phyloP scores from a whole-genome alignment of 2,797 vertebrate species.

The Rhodeus uyekii region DNA sequence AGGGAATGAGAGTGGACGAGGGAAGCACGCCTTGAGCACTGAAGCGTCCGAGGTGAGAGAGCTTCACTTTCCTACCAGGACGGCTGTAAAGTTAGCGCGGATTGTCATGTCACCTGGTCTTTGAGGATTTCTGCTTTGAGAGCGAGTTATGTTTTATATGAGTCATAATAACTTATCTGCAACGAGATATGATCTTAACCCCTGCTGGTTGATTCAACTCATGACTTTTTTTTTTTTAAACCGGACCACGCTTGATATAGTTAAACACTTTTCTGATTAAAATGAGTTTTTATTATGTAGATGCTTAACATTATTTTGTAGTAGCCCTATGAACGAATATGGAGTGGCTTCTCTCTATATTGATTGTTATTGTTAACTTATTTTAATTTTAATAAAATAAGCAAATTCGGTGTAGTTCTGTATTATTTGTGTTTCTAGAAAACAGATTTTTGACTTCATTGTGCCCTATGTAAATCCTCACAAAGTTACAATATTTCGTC shows the following conservation, averaged over 20 bases:
- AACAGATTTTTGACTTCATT: neutral
- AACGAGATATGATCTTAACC: neutral
- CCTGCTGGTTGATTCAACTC: neutral
- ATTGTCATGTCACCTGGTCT: neutral
- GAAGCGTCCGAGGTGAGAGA: conserved; percentile 45
- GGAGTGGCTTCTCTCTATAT: neutral
- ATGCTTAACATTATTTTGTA: no score
- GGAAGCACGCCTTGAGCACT: conserved; percentile 38
- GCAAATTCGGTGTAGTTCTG: neutral
- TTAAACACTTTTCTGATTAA: neutral
- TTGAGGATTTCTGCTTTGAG: neutral
- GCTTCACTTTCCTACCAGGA: neutral
- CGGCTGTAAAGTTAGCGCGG: neutral
- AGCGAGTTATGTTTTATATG: neutral
- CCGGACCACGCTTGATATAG: neutral
- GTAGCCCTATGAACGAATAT: neutral
- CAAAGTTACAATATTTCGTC: neutral
- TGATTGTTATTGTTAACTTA: neutral
- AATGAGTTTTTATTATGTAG: neutral
- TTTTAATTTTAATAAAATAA: neutral
- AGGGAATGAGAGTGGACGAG: conserved; percentile 45
- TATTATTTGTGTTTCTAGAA: neutral
- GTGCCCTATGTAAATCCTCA: neutral
- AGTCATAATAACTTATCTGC: neutral
- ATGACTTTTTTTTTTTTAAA: no score